Evolutionary conservation across 1,140 invertebrate genomes (phyloP), one percentile per base, ranked within the genome.

Genomic region (Cepaea nemoralis): DNA sequence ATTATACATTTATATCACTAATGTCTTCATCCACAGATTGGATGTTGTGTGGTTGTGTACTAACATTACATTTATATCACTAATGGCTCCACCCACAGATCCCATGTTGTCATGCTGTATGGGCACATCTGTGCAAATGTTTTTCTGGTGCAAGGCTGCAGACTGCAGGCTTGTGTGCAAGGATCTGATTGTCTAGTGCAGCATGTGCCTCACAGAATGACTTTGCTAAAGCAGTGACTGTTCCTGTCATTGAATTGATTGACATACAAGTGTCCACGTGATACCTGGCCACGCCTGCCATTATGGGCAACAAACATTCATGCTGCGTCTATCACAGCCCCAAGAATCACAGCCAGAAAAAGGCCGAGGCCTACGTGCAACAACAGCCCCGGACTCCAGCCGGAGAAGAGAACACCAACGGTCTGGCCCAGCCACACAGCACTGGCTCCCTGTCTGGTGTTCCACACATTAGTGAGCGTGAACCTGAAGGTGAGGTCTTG

Each of bases 381-480:
- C 85, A 82, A 55, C 83, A 84, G 33, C 59, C 85, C 12, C 19
- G 31, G 24, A 42, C 71, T 8, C 39, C 67, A 14, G 8, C 39
- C 12, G 71, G 40, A 10, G 83, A 78, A 3, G 42, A 69, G 22
- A 31, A n/a, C 27, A 76, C 75, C 16, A 31, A 39, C 45, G 81
- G 66, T 35, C 70, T 82, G 22, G 74, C 77, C 33, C 79, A 77
- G 10, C 85, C 84, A 48, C 83, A 95, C 85, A 97, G 95, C 90
- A 93, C 94, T 75, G 94, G 94, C 84, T 98, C 83, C 12, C 63
- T 85, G 27, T 77, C 84, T 27, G 83, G 82, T 71, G 83, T 99
- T 77, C 98, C 98, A 91, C 98, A 99, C 92, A 99, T 99, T 85
- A 98, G 97, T 90, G 98, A 99, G 93, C 93, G 98, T 85, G 98